Base-by-base conservation (phyloP, 1,140 invertebrate genomes). In the Paraescarpia echinospica region DNA sequence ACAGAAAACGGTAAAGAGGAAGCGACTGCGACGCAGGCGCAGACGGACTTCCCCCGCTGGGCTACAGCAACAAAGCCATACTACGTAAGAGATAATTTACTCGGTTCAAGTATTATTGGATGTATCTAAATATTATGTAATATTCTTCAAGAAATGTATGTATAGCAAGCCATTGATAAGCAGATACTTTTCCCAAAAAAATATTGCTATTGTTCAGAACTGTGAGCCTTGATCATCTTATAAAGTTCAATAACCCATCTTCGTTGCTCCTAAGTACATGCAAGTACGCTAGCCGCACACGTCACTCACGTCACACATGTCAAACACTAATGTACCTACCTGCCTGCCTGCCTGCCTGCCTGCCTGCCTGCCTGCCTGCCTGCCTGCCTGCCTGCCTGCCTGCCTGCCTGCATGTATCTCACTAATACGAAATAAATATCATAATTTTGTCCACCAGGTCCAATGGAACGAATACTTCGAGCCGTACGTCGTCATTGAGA, bases 381-480 rank as follows among this genome's bases (percentile, higher is more conserved):
- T 14, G 41, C 41, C 5, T 14, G 41, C 41, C 5, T 14, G 41
- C 48, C 8, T 18, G 48, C 48, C 8, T 18, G 48, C 48, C 0
- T 18, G 48, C 48, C 0, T 18, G 48, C 48, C 8, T 0, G 48
- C 48, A 51, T 18, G 48, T 41, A 41, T 4, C 12, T 77, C 59
- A 77, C 14, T 77, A 77, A 77, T 77, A 27, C 18, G 14, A 27
- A 27, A 27, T 18, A 77, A 77, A 14, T 77, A 77, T 77, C 18
- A 14, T 2, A 77, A 77, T 77, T 6, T 77, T 77, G 14, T 77
- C 27, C 8, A 18, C 9, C 93, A 98, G 97, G 97, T 98, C 1
- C 97, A 97, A 93, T 98, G 98, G 98, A 97, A 98, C 95, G 97
- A 97, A 0, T 98, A 98, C 96, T 99, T 98, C 95, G 98, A 98